Evolutionary conservation across 2,797 vertebrate genomes (phyloP), one percentile per base, ranked within the genome.

Genomic region (Galaxias olidus): DNA sequence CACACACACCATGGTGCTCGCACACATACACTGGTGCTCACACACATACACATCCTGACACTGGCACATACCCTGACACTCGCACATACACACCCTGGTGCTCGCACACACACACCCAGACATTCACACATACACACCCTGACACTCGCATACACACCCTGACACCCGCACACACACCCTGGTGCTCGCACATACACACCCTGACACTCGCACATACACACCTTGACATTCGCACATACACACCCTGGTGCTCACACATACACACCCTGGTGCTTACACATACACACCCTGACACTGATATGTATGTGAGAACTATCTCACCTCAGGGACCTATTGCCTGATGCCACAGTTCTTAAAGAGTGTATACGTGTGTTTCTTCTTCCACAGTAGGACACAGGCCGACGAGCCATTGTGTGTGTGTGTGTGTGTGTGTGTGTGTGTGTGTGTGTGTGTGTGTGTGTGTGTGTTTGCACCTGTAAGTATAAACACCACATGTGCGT

Each of bases 291-390:
- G 49, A 76, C 66, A 71, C 68, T n/a, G 68, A 68, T 70, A 17
- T 64, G 51, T 14, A 30, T 10, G 11, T 72, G 50, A 77, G 2
- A 40, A 87, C 82, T 80, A 71, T 73, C 56, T 77, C 75, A 80
- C 80, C 75, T 73, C 78, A 76, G 81, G 79, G 86, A 72, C 41
- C 76, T 71, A 84, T 88, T 86, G 82, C 72, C 77, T 77, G 80
- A 81, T 80, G 84, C 64, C 74, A 68, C 73, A 76, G 72, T 69
- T 89, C 86, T 86, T 86, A 87, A 86, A 79, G 48, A 8, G 20
- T 44, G 17, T 18, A 9, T 52, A 17, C 20, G 18, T 53, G 19
- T 30, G 11, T 17, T 10, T 19, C 5, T 53, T 17, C n/a, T 17
- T n/a, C 53, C 10, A 20, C 53, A 40, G 14, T 57, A n/a, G n/a